Evolutionary conservation across 2,797 vertebrate species (phyloP), one percentile per base, ranked within the genome.

Genomic region (Rallus crepitans): DNA sequence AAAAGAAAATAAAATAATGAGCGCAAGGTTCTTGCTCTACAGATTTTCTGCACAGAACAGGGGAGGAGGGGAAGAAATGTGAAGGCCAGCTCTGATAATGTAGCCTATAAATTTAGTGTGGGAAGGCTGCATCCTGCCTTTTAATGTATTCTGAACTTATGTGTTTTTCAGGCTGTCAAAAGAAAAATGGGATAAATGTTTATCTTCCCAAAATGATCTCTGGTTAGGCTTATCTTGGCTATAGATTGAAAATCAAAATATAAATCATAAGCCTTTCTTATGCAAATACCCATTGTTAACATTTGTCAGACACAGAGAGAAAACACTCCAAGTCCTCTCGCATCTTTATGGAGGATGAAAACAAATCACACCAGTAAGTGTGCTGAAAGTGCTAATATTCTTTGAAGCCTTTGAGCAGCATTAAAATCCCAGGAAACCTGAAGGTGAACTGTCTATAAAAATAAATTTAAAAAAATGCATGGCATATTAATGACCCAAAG

Each of bases 191-290:
- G 60, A 73, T 91, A 91, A 96, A 93, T 85, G 77, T 95, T 97
- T 97, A 87, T 94, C 96, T 96, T 94, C 80, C n/a, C 76, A 24
- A 86, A 89, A 90, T 92, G 57, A 93, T 94, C 77, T 95, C 73
- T 90, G 82, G 63, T 92, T 72, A 94, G 93, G 59, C 81, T 87
- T 93, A 92, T 96, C 88, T 87, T 90, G 65, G 66, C 80, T 93
- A 73, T 80, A 70, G 84, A 93, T 84, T 83, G 86, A 85, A 96
- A 95, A 96, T 87, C 73, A 89, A 96, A 96, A 97, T 89, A 93
- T 92, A 93, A 97, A 82, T 97, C 85, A 96, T 57, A 82, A 95
- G 81, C 75, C 75, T 96, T 96, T 96, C 60, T 84, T 97, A 94
- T 92, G 97, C 93, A 97, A 96, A 94, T 93, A 68, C 17, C 23